Percentiles rank a stretch among this genome's conserved stretches.
These are phyloP conservation scores for Eristalis intricaria DNA, from an alignment of 2,888 invertebrate genomes.

Conservation along the genomic window DNA sequence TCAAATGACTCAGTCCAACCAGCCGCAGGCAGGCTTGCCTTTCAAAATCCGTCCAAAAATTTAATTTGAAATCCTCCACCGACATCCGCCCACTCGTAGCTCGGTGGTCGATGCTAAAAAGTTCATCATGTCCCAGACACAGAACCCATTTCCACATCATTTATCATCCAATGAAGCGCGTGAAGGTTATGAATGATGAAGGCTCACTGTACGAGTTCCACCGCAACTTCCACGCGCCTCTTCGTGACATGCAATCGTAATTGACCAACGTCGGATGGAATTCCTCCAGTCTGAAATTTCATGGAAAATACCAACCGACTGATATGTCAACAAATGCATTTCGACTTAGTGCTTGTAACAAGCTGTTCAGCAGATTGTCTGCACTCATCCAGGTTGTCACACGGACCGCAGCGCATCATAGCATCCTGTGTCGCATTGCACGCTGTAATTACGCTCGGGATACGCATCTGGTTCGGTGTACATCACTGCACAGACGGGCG, in stretches of 20 bases:
- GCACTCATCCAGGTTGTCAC: not conserved
- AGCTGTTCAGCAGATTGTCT: constrained; percentile 17
- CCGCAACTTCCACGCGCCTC: not conserved
- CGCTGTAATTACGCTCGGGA: constrained; percentile 39
- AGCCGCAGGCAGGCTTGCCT: not conserved
- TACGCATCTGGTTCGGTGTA: not conserved
- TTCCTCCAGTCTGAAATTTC: constrained; percentile 10
- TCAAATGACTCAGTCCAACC: not conserved
- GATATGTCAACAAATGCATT: constrained; percentile 31
- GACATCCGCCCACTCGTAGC: not conserved
- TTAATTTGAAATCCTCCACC: not conserved
- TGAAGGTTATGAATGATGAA: constrained; percentile 45
- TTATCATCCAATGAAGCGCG: constrained; percentile 3
- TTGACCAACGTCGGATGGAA: constrained; percentile 29
- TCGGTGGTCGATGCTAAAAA: not conserved
- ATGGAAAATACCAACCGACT: constrained; percentile 44
- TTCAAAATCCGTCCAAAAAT: not conserved
- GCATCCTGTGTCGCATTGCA: constrained; percentile 11
- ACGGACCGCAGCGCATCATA: not conserved
- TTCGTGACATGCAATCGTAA: constrained; percentile 2
- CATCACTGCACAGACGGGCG: not conserved
- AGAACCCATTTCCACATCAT: constrained; percentile 24
- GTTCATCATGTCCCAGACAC: not conserved
- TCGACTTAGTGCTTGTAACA: constrained; percentile 36
- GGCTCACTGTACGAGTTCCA: not conserved